A percentile compares a stretch with the other conserved stretches of the same genome.
Conservation (phyloP, 2,113 vertebrate genomes). For the Bothrops jararaca region DNA sequence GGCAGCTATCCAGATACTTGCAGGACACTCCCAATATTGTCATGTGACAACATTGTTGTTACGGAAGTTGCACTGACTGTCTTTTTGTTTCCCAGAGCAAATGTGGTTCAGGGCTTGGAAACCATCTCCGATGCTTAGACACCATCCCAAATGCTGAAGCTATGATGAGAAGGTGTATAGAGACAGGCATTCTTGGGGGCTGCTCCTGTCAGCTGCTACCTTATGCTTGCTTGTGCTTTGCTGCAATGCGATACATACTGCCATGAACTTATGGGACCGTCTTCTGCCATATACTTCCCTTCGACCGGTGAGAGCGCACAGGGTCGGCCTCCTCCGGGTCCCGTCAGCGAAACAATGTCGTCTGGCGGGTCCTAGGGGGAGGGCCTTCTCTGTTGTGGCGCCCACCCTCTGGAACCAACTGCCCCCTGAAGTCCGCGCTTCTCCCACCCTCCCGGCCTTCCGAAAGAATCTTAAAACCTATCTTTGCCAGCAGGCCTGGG, state of each 20-base stretch:
- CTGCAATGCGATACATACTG: not conserved
- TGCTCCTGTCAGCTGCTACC: not conserved
- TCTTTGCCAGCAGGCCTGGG: no score
- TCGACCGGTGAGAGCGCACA: no score
- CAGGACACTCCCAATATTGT: not conserved
- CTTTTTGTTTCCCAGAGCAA: not conserved
- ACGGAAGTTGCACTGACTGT: not conserved
- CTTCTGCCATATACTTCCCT: no score
- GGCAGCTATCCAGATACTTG: not conserved
- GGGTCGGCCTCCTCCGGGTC: no score
- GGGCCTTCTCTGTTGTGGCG: no score
- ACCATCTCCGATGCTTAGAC: not conserved
- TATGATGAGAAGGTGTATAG: not conserved
- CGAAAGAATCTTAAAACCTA: no score
- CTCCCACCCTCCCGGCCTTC: no score
- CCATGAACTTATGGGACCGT: no score
- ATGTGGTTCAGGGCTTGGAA: not conserved
- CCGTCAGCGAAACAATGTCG: no score
- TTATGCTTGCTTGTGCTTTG: not conserved
- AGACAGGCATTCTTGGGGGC: not conserved
- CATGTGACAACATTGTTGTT: not conserved
- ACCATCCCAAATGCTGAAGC: not conserved
- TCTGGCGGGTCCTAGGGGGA: no score
- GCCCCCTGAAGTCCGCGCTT: no score
- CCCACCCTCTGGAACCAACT: no score